Percentiles rank a stretch among this genome's conserved stretches.
phyloP scores from a whole-genome alignment of 1,140 invertebrate species.

The Drosophila triauraria region DNA sequence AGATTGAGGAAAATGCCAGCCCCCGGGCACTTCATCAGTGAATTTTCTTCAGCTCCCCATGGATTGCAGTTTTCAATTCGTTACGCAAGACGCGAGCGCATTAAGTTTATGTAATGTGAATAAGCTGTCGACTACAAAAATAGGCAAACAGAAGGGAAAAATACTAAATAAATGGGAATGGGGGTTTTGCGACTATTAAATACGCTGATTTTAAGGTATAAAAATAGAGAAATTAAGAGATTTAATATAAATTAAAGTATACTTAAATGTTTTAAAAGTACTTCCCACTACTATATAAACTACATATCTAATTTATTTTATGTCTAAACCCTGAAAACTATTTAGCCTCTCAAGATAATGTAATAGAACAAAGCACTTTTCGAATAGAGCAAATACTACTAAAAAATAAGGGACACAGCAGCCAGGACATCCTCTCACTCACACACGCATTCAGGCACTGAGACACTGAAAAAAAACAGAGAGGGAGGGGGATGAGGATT shows the following conservation, averaged over 20 bases:
- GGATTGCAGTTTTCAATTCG: slow-evolving; percentile 76
- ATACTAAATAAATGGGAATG: background rate
- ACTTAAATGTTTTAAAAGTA: too few species aligned
- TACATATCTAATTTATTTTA: background rate
- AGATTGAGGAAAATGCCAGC: slow-evolving; percentile 11
- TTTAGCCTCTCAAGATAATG: too few species aligned
- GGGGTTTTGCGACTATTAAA: background rate
- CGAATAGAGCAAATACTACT: background rate
- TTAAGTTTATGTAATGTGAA: slow-evolving; percentile 79
- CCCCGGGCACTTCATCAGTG: slow-evolving; percentile 26
- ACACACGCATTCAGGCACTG: slow-evolving; percentile 15
- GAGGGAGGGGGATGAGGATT: slow-evolving; percentile 37
- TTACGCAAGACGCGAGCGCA: slow-evolving; percentile 74
- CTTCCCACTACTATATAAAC: background rate
- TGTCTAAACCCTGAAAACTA: too few species aligned
- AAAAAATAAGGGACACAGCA: slow-evolving; percentile 38
- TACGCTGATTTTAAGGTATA: background rate
- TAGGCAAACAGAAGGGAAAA: slow-evolving; percentile 27
- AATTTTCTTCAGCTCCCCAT: slow-evolving; percentile 15
- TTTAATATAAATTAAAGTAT: background rate
- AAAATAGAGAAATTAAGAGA: background rate
- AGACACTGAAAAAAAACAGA: background rate
- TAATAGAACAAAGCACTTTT: background rate
- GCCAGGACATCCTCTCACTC: slow-evolving; percentile 31
- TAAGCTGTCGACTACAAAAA: slow-evolving; percentile 65